phyloP scores from a whole-genome alignment of 92 coral and sea anemone genomes.

The Blastomussa wellsi region DNA sequence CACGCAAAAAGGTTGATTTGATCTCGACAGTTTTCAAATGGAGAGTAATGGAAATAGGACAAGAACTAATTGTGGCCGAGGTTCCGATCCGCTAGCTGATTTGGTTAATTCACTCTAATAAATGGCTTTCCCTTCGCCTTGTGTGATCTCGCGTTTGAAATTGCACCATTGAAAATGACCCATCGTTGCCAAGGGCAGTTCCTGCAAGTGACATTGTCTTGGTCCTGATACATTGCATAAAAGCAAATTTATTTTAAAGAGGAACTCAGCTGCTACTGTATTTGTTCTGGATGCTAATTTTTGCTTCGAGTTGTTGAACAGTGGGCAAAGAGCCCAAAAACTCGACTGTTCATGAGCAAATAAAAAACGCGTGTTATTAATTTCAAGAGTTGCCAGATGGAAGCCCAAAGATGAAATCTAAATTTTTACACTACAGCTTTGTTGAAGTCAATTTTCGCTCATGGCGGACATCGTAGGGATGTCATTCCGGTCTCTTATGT shows the following conservation, averaged over 20 bases:
- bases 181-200: constrained; percentile 36
- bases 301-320: constrained; percentile 44
- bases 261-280: constrained; percentile 60
- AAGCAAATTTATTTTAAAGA: constrained; percentile 32
- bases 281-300: constrained; percentile 54
- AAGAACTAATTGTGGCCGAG: constrained; percentile 61
- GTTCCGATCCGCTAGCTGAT: constrained; percentile 56
- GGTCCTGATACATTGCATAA: constrained; percentile 51
- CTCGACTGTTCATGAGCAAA: constrained; percentile 70
- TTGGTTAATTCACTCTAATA: constrained; percentile 38
- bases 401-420: background rate
- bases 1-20: constrained; percentile 47
- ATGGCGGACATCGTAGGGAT: background rate
- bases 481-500: background rate
- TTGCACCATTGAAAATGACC: background rate
- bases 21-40: constrained; percentile 55
- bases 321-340: constrained; percentile 16
- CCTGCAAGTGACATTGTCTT: constrained; percentile 24
- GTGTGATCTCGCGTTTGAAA: constrained; percentile 10
- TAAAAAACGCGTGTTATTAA: constrained; percentile 57
- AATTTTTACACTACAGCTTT: constrained; percentile 4
- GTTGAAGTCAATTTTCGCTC: constrained; percentile 3
- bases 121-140: constrained; percentile 6
- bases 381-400: constrained; percentile 50
- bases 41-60: constrained; percentile 59